Base-by-base conservation (phyloP, 2,797 vertebrate species). In the Labeo calbasu region DNA sequence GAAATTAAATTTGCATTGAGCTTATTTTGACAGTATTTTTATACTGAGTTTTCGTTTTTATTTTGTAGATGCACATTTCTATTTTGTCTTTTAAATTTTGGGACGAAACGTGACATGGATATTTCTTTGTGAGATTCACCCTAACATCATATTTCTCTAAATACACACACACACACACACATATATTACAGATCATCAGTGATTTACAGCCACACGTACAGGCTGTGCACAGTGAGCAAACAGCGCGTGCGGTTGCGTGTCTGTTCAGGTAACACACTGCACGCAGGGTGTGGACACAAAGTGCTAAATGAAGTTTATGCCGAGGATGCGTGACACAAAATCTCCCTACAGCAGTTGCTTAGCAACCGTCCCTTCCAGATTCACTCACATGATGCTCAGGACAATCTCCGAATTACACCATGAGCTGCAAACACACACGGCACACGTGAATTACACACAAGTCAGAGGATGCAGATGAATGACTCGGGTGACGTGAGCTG, bases 281-380 rank as follows among this genome's bases (percentile, higher is more conserved):
- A 32, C 81, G 57, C 81, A 79, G 81, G 84, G 72, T 71, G 61
- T 82, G 75, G 76, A 86, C 68, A 36, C 36, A 66, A 83, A 63
- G 81, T 78, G 77, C 53, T 69, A 80, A 83, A 86, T 86, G 59
- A 77, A 84, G 90, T 92, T 91, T 84, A 50, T 88, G 86, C 85
- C 3, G 57, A 88, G 86, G 88, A 88, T 85, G 76, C 77, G 89
- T 89, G 89, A 92, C 88, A 91, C 87, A 89, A 79, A 84, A 87
- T 92, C 89, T 88, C 73, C 88, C 88, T 86, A 87, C 91, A 90
- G 92, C 91, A 93, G 93, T 95, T 95, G 92, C 94, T 93, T 89
- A 88, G 94, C 93, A 94, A 94, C 93, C 80, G 51, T 88, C 23
- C 12, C 83, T 91, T 83, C 88, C 87, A 88, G 86, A 91, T 91